Base-by-base conservation (phyloP, 2,888 invertebrate genomes). In the Mongoloraphidia duomilia region DNA sequence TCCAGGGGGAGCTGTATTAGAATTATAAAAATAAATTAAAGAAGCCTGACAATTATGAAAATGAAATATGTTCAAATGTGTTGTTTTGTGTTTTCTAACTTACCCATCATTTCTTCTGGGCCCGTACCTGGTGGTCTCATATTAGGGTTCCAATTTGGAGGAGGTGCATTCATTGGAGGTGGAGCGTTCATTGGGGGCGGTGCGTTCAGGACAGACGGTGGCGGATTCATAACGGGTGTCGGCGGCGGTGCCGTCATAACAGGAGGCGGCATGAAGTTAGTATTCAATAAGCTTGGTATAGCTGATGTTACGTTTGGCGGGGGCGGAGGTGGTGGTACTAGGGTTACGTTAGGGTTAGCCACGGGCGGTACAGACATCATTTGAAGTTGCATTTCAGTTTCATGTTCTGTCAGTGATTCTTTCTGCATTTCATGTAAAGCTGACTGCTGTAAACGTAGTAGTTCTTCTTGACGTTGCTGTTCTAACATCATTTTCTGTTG, bases 181-280 rank as follows among this genome's bases (percentile, higher is more conserved):
- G 50, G 50, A 9, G 51, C 46, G 11, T 44, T 52, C 53, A 55
- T 56, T 3, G 57, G 56, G 2, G 60, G 58, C 11, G 61, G 57
- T 36, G 60, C 61, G 3, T 55, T 50, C 10, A 41, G 40, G 39
- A 41, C 46, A 1, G 61, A 58, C 37, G 61, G 61, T 11, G 60
- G 60, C 66, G 69, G 68, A 57, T 66, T 61, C 11, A 67, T 64
- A 5, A 63, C 66, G 13, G 55, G 39, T 13, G 52, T 52, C 5
- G 50, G 26, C 6, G 26, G 26, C 26, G 26, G 26, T 26, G 26
- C 26, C 6, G 26, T 26, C 26, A 26, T 26, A 26, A 26, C 26
- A 26, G 26, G 26, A 26, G 42, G 42, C 26, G 48, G 48, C 33
- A 48, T 34, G 38, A 48, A 48, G 13, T 48, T 48, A 9, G 51